Conservation (phyloP, 2,888 invertebrate species). For the Mythimna lalbum region DNA sequence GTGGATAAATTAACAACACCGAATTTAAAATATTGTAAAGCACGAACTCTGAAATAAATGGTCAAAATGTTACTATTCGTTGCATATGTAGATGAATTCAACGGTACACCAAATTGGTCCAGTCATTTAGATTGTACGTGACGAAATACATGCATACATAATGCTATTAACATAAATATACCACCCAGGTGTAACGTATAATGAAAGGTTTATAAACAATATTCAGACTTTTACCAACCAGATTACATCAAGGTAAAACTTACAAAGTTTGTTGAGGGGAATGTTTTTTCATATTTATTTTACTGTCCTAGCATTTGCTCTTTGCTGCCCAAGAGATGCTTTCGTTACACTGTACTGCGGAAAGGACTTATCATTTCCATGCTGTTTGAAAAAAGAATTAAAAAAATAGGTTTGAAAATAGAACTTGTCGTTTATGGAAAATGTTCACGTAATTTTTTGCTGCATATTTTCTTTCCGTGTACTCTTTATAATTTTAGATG, state of each 20-base stretch:
- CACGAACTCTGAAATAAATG: conserved; percentile 4
- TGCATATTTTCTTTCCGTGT: not conserved
- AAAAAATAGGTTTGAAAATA: conserved; percentile 16
- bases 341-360: conserved; percentile 6
- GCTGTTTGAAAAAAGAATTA: conserved; percentile 11
- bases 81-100: conserved; percentile 54
- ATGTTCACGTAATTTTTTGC: conserved; percentile 3
- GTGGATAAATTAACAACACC: not conserved
- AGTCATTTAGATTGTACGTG: conserved; percentile 48
- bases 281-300: conserved; percentile 18
- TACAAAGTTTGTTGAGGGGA: conserved; percentile 16
- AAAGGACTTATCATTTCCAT: conserved; percentile 26
- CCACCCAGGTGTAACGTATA: conserved; percentile 43
- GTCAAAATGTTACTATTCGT: conserved; percentile 24
- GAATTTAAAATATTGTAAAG: not conserved
- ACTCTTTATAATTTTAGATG: conserved; percentile 35
- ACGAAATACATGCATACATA: conserved; percentile 44
- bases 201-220: conserved; percentile 43
- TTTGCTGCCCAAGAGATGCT: conserved; percentile 25
- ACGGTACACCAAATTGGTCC: conserved; percentile 37
- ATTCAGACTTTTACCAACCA: conserved; percentile 30
- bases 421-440: not conserved
- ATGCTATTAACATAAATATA: conserved; percentile 20
- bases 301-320: conserved; percentile 14
- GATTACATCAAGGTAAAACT: conserved; percentile 29